phyloP scores from a whole-genome alignment of 1,140 invertebrate genomes.

The Liolophura sinensis region DNA sequence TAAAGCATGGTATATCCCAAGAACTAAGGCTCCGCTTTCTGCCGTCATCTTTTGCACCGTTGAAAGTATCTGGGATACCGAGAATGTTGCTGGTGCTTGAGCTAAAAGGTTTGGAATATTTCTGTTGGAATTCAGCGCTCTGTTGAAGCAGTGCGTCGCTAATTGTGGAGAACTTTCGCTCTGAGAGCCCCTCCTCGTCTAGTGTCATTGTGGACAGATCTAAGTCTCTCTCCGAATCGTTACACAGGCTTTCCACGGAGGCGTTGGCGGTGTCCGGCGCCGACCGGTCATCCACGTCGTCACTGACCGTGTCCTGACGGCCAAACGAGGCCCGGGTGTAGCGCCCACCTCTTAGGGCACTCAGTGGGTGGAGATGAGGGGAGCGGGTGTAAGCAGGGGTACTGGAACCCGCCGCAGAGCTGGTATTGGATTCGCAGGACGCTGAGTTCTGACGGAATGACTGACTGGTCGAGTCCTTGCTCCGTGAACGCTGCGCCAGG shows the following conservation, averaged over 20 bases:
- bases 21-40: conserved; percentile 1
- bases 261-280: conserved; percentile 19
- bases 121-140: neutral
- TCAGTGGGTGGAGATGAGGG: conserved; percentile 8
- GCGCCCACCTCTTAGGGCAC: conserved; percentile 13
- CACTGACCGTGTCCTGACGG: conserved; percentile 22
- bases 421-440: conserved; percentile 20
- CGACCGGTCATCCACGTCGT: conserved; percentile 21
- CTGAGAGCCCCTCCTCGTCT: neutral
- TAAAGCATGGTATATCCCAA: conserved; percentile 2
- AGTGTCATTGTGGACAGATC: conserved; percentile 18
- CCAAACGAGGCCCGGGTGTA: conserved; percentile 14
- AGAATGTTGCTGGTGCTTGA: conserved; percentile 12
- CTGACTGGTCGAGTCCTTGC: conserved; percentile 1
- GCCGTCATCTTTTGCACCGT: neutral
- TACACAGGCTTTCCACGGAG: conserved; percentile 28
- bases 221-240: conserved; percentile 23
- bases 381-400: conserved; percentile 5
- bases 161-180: neutral
- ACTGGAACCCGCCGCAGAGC: conserved; percentile 2
- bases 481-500: conserved; percentile 1
- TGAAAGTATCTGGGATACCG: neutral
- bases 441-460: conserved; percentile 21
- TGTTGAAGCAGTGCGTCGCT: neutral
- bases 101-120: conserved; percentile 13